Conservation (phyloP, 2,888 invertebrate species). For the Schizotus pectinicornis region DNA sequence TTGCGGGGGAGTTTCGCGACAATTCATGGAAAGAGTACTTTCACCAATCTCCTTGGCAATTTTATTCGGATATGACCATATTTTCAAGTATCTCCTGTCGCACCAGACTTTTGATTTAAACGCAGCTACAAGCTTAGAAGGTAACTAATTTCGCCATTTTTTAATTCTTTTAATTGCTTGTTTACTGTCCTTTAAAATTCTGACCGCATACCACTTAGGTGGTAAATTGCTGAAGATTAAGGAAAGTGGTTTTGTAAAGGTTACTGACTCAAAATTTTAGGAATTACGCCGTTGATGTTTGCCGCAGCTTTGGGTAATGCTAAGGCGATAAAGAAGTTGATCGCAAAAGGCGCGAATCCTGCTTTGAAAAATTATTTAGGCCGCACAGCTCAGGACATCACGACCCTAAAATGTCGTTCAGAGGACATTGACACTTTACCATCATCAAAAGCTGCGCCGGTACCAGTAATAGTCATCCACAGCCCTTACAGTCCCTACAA, state of each 20-base stretch:
- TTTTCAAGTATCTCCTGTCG: slow-evolving; percentile 47
- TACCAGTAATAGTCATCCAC: slow-evolving; percentile 7
- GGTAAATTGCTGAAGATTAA: too few relatives aligned
- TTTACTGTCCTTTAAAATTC: too few relatives aligned
- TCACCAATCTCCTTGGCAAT: slow-evolving; percentile 51
- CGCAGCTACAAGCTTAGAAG: slow-evolving; percentile 40
- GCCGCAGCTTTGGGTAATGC: slow-evolving; percentile 47
- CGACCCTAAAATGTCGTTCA: slow-evolving; percentile 27
- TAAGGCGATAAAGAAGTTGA: slow-evolving; percentile 39
- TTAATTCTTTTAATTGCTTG: too few relatives aligned
- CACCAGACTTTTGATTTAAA: slow-evolving; percentile 47
- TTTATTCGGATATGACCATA: slow-evolving; percentile 45
- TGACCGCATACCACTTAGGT: too few relatives aligned
- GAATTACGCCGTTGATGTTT: slow-evolving; percentile 52
- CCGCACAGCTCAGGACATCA: slow-evolving; percentile 42
- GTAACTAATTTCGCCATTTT: slow-evolving; percentile 35
- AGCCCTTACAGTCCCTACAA: slow-evolving; percentile 1
- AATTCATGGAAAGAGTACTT: slow-evolving; percentile 47
- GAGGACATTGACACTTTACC: slow-evolving; percentile 4
- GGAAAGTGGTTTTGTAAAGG: too few relatives aligned
- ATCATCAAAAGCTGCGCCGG: neutral
- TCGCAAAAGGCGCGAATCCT: slow-evolving; percentile 41
- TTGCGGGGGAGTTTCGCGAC: slow-evolving; percentile 50
- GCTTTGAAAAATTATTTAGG: slow-evolving; percentile 40
- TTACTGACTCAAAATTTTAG: too few relatives aligned